Evolutionary conservation across 2,113 vertebrate species (phyloP).

Genomic region (Diadophis punctatus): DNA sequence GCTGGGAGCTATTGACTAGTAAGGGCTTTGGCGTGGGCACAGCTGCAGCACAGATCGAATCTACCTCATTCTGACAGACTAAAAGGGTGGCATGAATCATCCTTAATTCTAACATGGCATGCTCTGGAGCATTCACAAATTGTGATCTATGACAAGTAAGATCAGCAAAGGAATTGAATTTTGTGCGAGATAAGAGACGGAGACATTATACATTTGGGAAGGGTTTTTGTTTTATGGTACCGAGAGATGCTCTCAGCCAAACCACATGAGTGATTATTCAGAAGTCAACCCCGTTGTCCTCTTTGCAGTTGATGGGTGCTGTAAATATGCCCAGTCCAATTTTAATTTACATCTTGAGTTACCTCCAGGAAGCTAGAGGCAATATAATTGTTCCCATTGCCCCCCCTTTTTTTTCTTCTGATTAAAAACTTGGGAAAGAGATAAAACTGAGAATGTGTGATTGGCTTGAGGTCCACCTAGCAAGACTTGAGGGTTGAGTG

Average conservation of each 20-base stretch:
- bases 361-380: neutral
- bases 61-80: neutral
- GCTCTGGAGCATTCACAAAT: conserved; percentile 20
- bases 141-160: conserved; percentile 8
- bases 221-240: neutral
- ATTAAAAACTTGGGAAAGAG: neutral
- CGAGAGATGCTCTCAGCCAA: neutral
- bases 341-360: neutral
- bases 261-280: neutral
- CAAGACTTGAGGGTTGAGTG: neutral
- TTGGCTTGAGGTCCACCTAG: neutral
- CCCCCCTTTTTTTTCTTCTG: neutral
- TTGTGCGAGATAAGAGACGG: neutral
- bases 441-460: neutral
- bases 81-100: conserved; percentile 17
- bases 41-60: conserved; percentile 5
- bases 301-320: neutral
- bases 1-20: neutral
- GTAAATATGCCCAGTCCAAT: neutral
- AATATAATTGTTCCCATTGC: neutral
- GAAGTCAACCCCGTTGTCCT: neutral
- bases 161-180: conserved; percentile 13
- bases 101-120: conserved; percentile 14
- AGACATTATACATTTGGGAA: neutral
- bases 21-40: neutral